Conservation (phyloP, 2,888 invertebrate species). For the Drosophila mimica region DNA sequence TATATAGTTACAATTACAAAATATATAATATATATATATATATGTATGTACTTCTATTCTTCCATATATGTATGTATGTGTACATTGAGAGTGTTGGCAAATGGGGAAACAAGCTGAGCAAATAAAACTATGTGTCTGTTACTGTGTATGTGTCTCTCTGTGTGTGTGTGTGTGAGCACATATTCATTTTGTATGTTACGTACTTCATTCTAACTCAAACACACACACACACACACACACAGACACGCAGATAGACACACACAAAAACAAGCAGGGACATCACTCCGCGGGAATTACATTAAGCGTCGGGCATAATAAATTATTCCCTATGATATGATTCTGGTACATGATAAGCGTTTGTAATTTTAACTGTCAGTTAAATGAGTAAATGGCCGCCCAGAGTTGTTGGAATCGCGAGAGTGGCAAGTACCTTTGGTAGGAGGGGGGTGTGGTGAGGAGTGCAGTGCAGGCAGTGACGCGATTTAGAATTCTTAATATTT, state of each 20-base stretch:
- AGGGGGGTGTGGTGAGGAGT: neutral
- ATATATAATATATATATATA: neutral
- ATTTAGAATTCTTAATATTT: constrained; percentile 80
- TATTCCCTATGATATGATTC: constrained; percentile 81
- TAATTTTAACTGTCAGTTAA: constrained; percentile 81
- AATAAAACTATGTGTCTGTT: constrained; percentile 63
- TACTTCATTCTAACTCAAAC: constrained; percentile 76
- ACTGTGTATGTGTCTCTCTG: constrained; percentile 5
- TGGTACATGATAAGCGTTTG: constrained; percentile 80
- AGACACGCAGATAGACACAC: neutral
- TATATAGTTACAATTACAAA: constrained; percentile 3
- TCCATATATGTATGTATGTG: neutral
- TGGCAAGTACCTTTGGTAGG: neutral
- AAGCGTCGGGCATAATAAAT: constrained; percentile 79
- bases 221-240: constrained; percentile 50
- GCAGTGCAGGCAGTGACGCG: constrained; percentile 52
- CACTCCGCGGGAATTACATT: constrained; percentile 69
- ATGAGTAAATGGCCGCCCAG: constrained; percentile 66
- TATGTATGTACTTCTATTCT: constrained; percentile 1
- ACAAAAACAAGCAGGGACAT: constrained; percentile 9
- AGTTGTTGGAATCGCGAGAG: neutral
- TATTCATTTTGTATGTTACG: constrained; percentile 71
- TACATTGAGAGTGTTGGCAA: constrained; percentile 16
- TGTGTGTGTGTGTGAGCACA: constrained; percentile 44
- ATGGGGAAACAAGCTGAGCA: constrained; percentile 65